Percentiles rank a stretch among this genome's conserved stretches.
These are phyloP conservation scores for Oscheius sp. DNA, from an alignment of 1,140 invertebrate species.

Conservation along the genomic window DNA sequence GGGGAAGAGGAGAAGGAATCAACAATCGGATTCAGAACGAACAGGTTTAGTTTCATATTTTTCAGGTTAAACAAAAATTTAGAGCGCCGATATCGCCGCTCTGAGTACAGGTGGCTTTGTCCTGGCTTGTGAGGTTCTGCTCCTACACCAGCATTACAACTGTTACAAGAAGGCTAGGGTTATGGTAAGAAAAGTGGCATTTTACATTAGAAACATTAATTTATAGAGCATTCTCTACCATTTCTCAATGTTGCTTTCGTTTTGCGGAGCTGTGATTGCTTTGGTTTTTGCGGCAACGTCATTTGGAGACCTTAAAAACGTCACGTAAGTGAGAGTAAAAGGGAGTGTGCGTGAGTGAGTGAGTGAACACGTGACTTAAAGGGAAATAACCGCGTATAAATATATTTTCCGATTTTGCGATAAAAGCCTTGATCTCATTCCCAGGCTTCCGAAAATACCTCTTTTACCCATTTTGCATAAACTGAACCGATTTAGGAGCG, in stretches of 20 bases:
- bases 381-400: too few species aligned
- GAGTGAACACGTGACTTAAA: too few species aligned
- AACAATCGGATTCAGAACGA: background rate
- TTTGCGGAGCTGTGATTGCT: background rate
- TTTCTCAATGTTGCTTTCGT: background rate
- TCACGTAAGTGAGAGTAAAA: too few species aligned
- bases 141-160: slow-evolving; percentile 1
- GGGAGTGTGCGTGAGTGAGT: too few species aligned
- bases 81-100: background rate
- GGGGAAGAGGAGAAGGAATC: slow-evolving; percentile 1
- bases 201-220: background rate
- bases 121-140: background rate
- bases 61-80: background rate
- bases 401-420: too few species aligned
- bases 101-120: background rate
- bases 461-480: too few species aligned
- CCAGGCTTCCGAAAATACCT: too few species aligned
- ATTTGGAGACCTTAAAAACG: background rate
- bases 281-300: background rate
- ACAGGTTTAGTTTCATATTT: background rate
- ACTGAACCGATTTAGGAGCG: too few species aligned
- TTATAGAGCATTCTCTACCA: background rate
- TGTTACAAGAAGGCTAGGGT: background rate
- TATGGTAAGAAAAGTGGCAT: background rate
- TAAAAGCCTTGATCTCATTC: too few species aligned